phyloP scores from a whole-genome alignment of 2,113 vertebrate genomes.

The Campylomormyrus tamandua region DNA sequence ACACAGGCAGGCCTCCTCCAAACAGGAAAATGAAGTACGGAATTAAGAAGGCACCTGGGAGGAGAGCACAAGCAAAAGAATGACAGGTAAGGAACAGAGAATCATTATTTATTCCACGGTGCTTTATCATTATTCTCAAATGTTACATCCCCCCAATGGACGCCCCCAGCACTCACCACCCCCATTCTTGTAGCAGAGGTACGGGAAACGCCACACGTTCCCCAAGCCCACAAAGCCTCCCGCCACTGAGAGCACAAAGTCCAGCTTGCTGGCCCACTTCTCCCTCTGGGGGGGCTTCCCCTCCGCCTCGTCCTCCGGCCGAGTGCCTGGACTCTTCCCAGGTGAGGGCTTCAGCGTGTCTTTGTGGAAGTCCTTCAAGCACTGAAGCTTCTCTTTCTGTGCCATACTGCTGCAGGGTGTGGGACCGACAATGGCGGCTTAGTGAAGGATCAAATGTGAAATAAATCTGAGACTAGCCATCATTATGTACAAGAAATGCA shows the following conservation, averaged over 20 bases:
- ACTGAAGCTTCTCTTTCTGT: conserved; percentile 94
- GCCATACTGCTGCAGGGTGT: conserved; percentile 67
- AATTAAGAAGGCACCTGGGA: conserved; percentile 94
- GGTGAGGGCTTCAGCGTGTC: conserved; percentile 95
- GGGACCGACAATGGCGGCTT: not conserved
- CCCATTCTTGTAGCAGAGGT: conserved; percentile 99
- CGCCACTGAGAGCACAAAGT: conserved; percentile 94
- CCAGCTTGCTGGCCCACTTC: conserved; percentile 97
- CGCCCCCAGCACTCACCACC: conserved; percentile 67
- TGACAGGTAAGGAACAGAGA: not conserved
- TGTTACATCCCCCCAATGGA: no score
- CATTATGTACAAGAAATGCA: no score
- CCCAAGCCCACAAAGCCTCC: conserved; percentile 95
- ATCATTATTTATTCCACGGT: not conserved
- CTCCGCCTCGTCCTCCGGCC: conserved; percentile 91
- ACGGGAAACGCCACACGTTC: conserved; percentile 96
- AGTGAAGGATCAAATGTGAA: not conserved
- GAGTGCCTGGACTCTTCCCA: conserved; percentile 88
- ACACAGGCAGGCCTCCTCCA: conserved; percentile 92
- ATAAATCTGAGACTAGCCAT: not conserved
- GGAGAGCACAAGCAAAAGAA: conserved; percentile 18
- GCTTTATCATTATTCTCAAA: not conserved
- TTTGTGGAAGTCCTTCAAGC: conserved; percentile 96
- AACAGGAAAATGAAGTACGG: conserved; percentile 98
- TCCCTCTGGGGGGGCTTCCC: conserved; percentile 86